Conservation (phyloP, 2,113 vertebrate genomes). For the Prunella himalayana region DNA sequence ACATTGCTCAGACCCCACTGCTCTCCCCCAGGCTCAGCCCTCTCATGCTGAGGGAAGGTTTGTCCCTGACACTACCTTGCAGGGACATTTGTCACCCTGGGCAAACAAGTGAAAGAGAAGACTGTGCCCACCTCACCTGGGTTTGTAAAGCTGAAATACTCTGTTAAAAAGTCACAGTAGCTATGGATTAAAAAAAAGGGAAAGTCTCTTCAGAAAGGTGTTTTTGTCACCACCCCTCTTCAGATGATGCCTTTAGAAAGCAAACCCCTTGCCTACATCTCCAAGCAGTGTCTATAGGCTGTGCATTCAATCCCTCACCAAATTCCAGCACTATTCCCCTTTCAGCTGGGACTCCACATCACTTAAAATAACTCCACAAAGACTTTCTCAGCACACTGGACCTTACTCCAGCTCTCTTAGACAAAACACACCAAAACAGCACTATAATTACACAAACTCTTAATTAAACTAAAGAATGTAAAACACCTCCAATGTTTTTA, state of each 20-base stretch:
- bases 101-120: neutral
- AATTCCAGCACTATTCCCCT: neutral
- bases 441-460: slow-evolving; percentile 60
- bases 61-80: neutral
- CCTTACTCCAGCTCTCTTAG: slow-evolving; percentile 18
- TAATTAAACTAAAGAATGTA: slow-evolving; percentile 69
- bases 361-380: neutral
- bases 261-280: neutral
- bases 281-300: fast-evolving
- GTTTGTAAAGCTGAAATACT: neutral
- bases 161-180: neutral
- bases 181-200: neutral
- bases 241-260: neutral
- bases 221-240: neutral
- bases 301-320: neutral
- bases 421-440: slow-evolving; percentile 49
- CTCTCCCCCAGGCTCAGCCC: neutral
- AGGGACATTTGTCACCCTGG: neutral
- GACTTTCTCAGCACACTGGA: neutral
- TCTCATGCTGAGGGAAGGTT: neutral
- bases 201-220: neutral
- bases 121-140: neutral
- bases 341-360: neutral
- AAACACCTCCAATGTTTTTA: slow-evolving; percentile 35
- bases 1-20: neutral